These are phyloP conservation scores for Coelinius sp. DNA, from an alignment of 2,888 invertebrate genomes.

Conservation along the genomic window DNA sequence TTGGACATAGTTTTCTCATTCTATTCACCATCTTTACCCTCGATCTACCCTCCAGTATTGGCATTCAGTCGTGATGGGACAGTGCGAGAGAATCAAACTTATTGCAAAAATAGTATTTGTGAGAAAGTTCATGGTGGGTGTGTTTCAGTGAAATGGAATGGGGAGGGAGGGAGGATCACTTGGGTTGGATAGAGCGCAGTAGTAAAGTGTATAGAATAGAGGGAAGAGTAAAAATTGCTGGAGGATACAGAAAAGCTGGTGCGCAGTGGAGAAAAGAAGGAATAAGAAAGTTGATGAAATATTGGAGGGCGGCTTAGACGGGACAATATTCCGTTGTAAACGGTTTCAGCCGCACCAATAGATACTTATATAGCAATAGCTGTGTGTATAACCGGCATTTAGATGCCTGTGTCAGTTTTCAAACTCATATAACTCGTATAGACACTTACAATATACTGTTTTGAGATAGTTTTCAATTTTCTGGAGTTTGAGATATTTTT, in stretches of 20 bases:
- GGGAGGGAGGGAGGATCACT: neutral
- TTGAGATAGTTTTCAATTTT: neutral
- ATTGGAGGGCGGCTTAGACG: constrained; percentile 69
- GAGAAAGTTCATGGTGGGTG: constrained; percentile 12
- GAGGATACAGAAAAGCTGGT: constrained; percentile 7
- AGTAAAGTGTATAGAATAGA: constrained; percentile 1
- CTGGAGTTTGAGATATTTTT: neutral
- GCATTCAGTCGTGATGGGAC: constrained; percentile 40
- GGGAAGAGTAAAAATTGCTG: constrained; percentile 18
- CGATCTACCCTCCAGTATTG: constrained; percentile 10
- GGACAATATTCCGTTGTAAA: constrained; percentile 69
- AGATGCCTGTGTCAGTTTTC: constrained; percentile 24
- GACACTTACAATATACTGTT: constrained; percentile 1
- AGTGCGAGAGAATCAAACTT: constrained; percentile 21
- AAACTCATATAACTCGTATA: constrained; percentile 31
- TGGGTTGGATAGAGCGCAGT: constrained; percentile 42
- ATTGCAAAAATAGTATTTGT: constrained; percentile 28
- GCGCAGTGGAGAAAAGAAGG: constrained; percentile 55
- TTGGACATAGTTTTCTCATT: constrained; percentile 60
- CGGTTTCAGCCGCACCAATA: constrained; percentile 60
- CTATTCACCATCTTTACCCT: constrained; percentile 44
- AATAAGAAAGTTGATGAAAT: constrained; percentile 69
- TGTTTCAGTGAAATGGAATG: neutral
- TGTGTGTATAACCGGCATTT: neutral
- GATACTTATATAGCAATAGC: constrained; percentile 53